Conservation (phyloP, 2,113 vertebrate species). For the Propithecus coquereli region DNA sequence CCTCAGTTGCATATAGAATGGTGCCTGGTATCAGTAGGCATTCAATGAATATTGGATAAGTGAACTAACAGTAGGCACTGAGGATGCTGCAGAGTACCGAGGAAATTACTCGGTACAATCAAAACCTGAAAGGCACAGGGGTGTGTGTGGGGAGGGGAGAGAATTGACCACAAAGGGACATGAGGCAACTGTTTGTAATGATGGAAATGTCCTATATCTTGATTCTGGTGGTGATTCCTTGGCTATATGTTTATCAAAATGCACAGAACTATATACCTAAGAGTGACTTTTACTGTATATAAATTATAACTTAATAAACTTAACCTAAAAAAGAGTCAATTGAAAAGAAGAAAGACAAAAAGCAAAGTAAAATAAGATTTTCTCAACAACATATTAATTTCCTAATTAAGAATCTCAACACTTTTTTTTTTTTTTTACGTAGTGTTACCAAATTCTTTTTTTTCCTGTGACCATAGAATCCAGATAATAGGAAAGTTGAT, state of each 20-base stretch:
- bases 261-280: neutral
- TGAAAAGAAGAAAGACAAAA: neutral
- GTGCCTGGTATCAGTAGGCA: neutral
- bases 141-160: neutral
- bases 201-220: neutral
- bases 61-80: neutral
- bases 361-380: neutral
- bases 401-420: neutral
- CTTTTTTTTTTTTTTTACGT: neutral
- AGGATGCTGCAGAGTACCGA: neutral
- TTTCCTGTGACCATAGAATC: neutral
- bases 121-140: neutral
- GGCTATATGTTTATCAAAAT: neutral
- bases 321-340: neutral
- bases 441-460: neutral
- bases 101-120: neutral
- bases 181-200: neutral
- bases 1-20: neutral
- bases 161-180: neutral
- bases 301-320: neutral
- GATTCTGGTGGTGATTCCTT: neutral
- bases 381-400: neutral
- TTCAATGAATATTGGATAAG: neutral
- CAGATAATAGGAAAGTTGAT: neutral
- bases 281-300: neutral